Conservation (phyloP, 2,888 invertebrate genomes). For the Allophyes oxyacanthae region DNA sequence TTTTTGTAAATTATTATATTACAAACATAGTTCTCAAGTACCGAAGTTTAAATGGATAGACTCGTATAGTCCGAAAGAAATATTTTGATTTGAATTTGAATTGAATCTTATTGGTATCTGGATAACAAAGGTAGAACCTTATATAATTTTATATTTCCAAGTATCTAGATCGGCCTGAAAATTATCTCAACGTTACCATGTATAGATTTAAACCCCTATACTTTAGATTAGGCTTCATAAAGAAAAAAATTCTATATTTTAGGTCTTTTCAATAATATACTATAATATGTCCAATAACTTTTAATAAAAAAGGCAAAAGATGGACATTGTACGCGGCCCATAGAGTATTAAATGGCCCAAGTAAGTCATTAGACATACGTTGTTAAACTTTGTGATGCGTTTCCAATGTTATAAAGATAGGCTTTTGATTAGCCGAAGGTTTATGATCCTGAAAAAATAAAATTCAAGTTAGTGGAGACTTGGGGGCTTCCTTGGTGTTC, state of each 20-base stretch:
- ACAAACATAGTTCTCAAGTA: no score
- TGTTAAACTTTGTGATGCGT: slow-evolving; percentile 48
- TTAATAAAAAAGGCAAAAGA: slow-evolving; percentile 41
- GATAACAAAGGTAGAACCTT: no score
- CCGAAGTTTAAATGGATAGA: no score
- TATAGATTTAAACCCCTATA: background rate
- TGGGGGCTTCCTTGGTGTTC: slow-evolving; percentile 1
- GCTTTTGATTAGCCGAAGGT: slow-evolving; percentile 38
- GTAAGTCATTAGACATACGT: slow-evolving; percentile 22
- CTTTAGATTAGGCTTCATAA: background rate
- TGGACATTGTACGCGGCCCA: slow-evolving; percentile 44
- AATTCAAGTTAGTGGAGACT: slow-evolving; percentile 14
- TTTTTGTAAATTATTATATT: no score
- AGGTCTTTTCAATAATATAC: slow-evolving; percentile 30
- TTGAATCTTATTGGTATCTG: no score
- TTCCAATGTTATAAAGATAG: slow-evolving; percentile 42
- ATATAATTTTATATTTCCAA: no score
- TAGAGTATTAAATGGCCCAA: slow-evolving; percentile 35
- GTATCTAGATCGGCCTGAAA: no score
- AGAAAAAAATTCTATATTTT: slow-evolving; percentile 15
- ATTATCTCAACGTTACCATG: no score
- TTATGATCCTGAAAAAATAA: slow-evolving; percentile 33
- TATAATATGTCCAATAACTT: slow-evolving; percentile 35
- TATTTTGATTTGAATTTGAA: no score
- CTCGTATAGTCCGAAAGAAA: no score